These are phyloP conservation scores for Drosophila quinaria DNA, from an alignment of 2,888 invertebrate genomes.

Conservation along the genomic window DNA sequence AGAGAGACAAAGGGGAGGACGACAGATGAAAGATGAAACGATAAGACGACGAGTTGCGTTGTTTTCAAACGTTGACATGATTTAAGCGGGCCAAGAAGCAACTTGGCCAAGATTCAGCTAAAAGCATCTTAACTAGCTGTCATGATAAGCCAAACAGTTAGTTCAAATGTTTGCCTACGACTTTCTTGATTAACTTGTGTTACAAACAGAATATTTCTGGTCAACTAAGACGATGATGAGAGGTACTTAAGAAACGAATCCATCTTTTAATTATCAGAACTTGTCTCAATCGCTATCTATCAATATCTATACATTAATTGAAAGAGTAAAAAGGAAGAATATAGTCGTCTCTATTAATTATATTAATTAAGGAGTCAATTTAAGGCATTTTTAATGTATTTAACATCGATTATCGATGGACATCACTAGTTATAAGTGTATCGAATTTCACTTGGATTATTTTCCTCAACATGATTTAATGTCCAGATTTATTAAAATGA, in stretches of 20 bases:
- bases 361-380: background rate
- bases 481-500: too few species aligned
- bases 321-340: background rate
- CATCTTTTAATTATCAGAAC: background rate
- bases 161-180: constrained; percentile 48
- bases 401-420: too few species aligned
- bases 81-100: constrained; percentile 50
- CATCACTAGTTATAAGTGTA: too few species aligned
- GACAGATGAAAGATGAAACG: constrained; percentile 19
- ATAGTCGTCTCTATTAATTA: background rate
- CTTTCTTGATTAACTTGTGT: constrained; percentile 40
- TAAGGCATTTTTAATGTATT: background rate
- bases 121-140: constrained; percentile 47
- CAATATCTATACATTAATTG: background rate
- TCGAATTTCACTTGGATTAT: too few species aligned
- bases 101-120: constrained; percentile 36
- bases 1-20: constrained; percentile 1
- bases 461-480: too few species aligned
- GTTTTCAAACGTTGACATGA: constrained; percentile 62
- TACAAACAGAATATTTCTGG: constrained; percentile 19
- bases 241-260: background rate
- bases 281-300: background rate
- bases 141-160: constrained; percentile 50
- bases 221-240: background rate
- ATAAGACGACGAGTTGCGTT: constrained; percentile 57